phyloP scores from a whole-genome alignment of 1,140 invertebrate species.

The Nixonia krombeini region DNA sequence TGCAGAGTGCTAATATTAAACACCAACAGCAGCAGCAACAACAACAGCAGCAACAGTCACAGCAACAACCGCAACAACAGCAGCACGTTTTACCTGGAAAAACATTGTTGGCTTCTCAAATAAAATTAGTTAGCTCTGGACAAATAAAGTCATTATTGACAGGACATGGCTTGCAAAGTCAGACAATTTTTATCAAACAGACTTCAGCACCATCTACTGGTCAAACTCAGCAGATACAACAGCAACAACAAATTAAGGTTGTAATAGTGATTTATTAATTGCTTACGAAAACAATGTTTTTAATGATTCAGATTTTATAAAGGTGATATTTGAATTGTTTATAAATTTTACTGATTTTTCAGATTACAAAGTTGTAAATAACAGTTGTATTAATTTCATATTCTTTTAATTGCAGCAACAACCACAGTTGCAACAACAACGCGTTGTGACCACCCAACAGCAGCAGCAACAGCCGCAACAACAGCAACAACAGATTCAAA shows the following conservation, averaged over 20 bases:
- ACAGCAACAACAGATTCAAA: conserved; percentile 53
- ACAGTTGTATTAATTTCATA: conserved; percentile 2
- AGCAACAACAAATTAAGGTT: conserved; percentile 60
- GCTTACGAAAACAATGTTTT: background rate
- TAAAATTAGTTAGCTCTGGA: conserved; percentile 67
- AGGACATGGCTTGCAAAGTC: conserved; percentile 66
- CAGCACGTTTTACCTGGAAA: conserved; percentile 66
- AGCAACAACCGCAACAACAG: conserved; percentile 52
- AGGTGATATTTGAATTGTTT: background rate
- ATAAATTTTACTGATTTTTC: too few species aligned
- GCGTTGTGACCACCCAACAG: conserved; percentile 46
- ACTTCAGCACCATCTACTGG: conserved; percentile 59
- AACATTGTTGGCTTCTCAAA: conserved; percentile 66
- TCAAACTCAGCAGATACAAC: conserved; percentile 59
- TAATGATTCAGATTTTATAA: conserved; percentile 4
- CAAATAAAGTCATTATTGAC: conserved; percentile 68
- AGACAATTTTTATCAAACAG: conserved; percentile 70
- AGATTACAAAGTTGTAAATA: background rate
- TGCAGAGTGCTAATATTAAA: conserved; percentile 65
- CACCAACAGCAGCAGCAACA: conserved; percentile 56
- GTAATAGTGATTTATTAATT: too few species aligned
- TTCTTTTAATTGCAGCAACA: conserved; percentile 44
- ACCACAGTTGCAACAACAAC: conserved; percentile 48
- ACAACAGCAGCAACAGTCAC: conserved; percentile 52
- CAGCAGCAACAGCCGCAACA: conserved; percentile 48